Base-by-base conservation (phyloP, 1,140 invertebrate genomes). In the Pomacea maculata region DNA sequence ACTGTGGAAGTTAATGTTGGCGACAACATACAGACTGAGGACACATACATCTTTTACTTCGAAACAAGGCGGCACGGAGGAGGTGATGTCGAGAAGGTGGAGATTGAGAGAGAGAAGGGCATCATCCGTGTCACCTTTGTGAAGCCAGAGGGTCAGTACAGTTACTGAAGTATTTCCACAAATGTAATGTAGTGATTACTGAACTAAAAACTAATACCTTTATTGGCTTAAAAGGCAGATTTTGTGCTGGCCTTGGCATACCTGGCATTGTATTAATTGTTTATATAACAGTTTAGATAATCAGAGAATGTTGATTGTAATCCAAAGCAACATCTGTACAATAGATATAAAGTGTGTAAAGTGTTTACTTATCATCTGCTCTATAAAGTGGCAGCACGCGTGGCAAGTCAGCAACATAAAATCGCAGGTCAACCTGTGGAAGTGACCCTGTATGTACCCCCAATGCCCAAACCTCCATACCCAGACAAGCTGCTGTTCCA, bases 401-500 rank as follows among this genome's bases (percentile, higher is more conserved):
- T 78, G 52, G 77, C 67, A 7, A 12, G 14, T 11, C n/a, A 57
- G n/a, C 45, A 54, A 25, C 77, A 78, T 67, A 70, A 54, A 14
- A 78, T 78, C 54, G 67, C 19, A 15, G 65, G 77, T 54, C 45
- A 17, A 1, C 4, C 57, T 19, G 77, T 71, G 17, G 65, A 78
- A 15, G 67, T 57, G 15, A 71, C 12, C 14, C 64, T 78, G 1
- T 78, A 70, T 54, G 52, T 70, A n/a, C 77, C 77, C 10, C 77
- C 77, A 54, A 70, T 70, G 1, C 77, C 77, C 45, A 70, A 21
- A 14, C 77, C 54, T 63, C 81, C 75, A n/a, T 68, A 75, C 74
- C 79, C 77, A 12, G 34, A 78, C 45, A 82, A 80, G 55, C 34
- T 85, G 25, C 70, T 85, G 29, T 76, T 86, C 55, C 63, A 65